Percentiles rank a stretch among this genome's conserved stretches.
phyloP scores from a whole-genome alignment of 2,797 vertebrate genomes.

The Liparis tanakae region DNA sequence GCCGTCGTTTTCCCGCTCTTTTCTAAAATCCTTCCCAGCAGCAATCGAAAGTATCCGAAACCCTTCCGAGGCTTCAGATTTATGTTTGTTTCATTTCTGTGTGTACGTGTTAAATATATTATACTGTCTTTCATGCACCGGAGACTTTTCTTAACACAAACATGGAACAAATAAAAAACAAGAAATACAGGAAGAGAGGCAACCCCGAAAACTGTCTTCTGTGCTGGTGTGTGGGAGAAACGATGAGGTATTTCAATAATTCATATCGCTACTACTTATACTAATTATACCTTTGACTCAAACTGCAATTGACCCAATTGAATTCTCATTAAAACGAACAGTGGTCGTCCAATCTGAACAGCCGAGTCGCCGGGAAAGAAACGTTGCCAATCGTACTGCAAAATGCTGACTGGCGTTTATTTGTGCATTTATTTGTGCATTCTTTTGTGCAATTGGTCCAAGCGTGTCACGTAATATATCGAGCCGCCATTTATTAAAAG shows the following conservation, averaged over 20 bases:
- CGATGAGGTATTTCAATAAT: neutral
- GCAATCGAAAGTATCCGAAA: constrained; percentile 43
- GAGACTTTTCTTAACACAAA: neutral
- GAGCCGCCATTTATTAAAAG: too few relatives aligned
- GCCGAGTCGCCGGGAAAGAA: too few relatives aligned
- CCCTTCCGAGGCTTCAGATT: constrained; percentile 27
- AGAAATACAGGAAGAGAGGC: neutral
- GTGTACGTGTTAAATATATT: constrained; percentile 25
- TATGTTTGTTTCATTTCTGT: constrained; percentile 51
- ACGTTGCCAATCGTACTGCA: too few relatives aligned
- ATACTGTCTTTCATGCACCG: neutral
- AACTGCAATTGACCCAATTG: neutral
- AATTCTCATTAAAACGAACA: neutral
- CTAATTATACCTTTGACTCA: neutral
- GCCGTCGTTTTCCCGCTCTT: constrained; percentile 37
- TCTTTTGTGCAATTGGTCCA: too few relatives aligned
- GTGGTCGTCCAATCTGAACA: too few relatives aligned
- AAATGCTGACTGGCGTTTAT: too few relatives aligned
- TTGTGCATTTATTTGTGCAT: too few relatives aligned
- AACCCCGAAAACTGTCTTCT: neutral
- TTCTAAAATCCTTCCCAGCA: constrained; percentile 60
- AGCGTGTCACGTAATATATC: too few relatives aligned
- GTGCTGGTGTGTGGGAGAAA: neutral
- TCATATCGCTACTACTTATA: neutral
- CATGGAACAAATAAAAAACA: neutral